phyloP scores from a whole-genome alignment of 2,797 vertebrate species.

The Pseudochirops corinnae region DNA sequence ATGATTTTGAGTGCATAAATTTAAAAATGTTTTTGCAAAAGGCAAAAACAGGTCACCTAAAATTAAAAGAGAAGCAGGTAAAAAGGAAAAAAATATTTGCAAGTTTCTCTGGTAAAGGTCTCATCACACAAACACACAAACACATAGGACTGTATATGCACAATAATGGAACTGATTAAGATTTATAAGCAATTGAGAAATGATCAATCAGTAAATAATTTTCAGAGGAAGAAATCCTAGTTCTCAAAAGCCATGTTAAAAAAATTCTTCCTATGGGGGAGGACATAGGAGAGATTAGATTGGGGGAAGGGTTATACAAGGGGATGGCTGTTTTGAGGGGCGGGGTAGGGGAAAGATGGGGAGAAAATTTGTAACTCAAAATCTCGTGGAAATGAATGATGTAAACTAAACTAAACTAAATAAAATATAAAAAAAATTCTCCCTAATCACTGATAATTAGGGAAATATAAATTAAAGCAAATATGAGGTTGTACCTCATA shows the following conservation, averaged over 20 bases:
- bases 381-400: no score
- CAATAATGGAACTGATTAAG: neutral
- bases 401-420: no score
- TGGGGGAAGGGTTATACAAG: no score
- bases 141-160: neutral
- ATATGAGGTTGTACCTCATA: neutral
- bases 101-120: neutral
- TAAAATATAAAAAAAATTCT: neutral
- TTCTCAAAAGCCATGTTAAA: neutral
- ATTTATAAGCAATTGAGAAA: neutral
- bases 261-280: no score
- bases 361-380: no score
- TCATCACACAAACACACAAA: neutral
- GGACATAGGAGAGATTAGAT: no score
- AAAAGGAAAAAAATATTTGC: neutral
- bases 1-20: neutral
- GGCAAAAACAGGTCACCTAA: neutral
- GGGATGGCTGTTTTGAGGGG: no score
- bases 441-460: neutral
- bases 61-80: neutral
- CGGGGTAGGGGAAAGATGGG: no score
- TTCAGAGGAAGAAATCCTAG: neutral
- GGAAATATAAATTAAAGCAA: neutral
- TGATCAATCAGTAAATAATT: neutral
- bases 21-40: neutral